phyloP scores from a whole-genome alignment of 2,888 invertebrate species.

The Callyntrura guangdongensis region DNA sequence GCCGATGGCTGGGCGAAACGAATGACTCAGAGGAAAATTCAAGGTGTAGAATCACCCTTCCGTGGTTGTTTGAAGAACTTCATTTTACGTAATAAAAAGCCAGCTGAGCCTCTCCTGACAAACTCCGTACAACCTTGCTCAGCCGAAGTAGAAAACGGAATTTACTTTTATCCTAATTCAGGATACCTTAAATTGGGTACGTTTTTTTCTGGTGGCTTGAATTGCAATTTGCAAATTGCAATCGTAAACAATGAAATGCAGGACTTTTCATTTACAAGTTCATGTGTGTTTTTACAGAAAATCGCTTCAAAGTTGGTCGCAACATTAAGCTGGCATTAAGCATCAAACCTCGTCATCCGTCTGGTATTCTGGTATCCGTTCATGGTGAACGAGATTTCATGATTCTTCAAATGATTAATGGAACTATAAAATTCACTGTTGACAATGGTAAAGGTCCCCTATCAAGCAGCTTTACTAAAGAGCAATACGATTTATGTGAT shows the following conservation, averaged over 20 bases:
- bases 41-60: slow-evolving; percentile 90
- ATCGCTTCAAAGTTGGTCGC: slow-evolving; percentile 92
- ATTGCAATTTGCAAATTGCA: not conserved
- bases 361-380: slow-evolving; percentile 94
- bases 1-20: slow-evolving; percentile 76
- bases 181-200: slow-evolving; percentile 90
- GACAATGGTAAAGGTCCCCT: slow-evolving; percentile 94
- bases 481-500: slow-evolving; percentile 93
- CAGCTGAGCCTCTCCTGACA: slow-evolving; percentile 88
- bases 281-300: slow-evolving; percentile 87
- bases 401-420: slow-evolving; percentile 94
- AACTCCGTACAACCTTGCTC: slow-evolving; percentile 92
- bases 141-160: slow-evolving; percentile 92
- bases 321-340: slow-evolving; percentile 93
- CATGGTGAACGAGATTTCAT: slow-evolving; percentile 94
- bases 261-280: not conserved
- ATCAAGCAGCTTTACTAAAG: slow-evolving; percentile 89
- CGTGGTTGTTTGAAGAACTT: slow-evolving; percentile 94
- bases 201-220: not conserved
- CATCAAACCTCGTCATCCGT: slow-evolving; percentile 93
- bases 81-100: slow-evolving; percentile 88
- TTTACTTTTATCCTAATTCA: slow-evolving; percentile 93
- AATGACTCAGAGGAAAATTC: slow-evolving; percentile 84
- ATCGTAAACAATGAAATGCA: not conserved
- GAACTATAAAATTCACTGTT: slow-evolving; percentile 93